Percentiles rank a stretch among this genome's conserved stretches.
These are phyloP conservation scores for Bradypodion ventrale DNA, from an alignment of 2,797 vertebrate species.

Conservation along the genomic window DNA sequence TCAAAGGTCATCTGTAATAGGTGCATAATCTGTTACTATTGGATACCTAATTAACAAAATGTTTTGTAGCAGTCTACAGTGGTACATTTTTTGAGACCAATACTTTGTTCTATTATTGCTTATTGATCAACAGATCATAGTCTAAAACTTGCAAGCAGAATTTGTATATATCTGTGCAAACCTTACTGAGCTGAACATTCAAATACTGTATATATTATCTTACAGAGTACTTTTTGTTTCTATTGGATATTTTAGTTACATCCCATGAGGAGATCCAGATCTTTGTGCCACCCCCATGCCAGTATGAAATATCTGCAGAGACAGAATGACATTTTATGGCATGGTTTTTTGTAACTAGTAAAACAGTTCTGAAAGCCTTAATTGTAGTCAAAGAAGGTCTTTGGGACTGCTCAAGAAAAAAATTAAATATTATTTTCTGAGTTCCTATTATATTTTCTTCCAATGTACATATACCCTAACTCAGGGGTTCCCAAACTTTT, in stretches of 20 bases:
- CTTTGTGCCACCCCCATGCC: background rate
- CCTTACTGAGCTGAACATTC: background rate
- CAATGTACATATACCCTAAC: background rate
- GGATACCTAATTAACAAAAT: conserved; percentile 74
- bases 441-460: background rate
- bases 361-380: background rate
- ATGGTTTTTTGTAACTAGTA: background rate
- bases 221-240: conserved; percentile 30
- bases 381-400: background rate
- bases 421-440: background rate
- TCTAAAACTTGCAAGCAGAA: conserved; percentile 15
- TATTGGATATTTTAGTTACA: background rate
- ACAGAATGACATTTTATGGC: background rate
- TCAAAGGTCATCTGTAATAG: conserved; percentile 77
- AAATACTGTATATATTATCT: background rate
- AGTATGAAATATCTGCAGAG: background rate
- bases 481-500: too few relatives aligned
- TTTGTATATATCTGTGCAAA: background rate
- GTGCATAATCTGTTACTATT: conserved; percentile 75
- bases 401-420: background rate
- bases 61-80: conserved; percentile 32
- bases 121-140: conserved; percentile 52
- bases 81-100: conserved; percentile 19
- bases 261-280: too few relatives aligned
- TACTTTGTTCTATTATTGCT: conserved; percentile 35